Conservation (phyloP, 1,140 invertebrate species). For the Pseudobourletiella spinata region DNA sequence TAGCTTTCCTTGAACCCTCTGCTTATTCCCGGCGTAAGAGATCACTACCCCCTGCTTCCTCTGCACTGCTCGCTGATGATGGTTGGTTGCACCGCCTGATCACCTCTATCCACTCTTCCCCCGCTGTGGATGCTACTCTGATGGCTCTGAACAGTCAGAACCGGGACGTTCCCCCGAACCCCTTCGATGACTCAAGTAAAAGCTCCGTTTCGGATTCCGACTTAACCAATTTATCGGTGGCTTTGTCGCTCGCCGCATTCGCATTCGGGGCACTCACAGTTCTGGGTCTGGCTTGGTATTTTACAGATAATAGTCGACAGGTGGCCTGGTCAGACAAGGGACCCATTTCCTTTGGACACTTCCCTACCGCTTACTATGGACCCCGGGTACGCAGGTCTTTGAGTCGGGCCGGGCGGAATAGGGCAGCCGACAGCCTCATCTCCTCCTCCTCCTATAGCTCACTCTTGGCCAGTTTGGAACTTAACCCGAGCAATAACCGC, state of each 20-base stretch:
- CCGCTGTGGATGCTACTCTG: constrained; percentile 15
- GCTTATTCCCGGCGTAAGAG: constrained; percentile 32
- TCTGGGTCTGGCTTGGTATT: constrained; percentile 14
- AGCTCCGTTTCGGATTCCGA: background rate
- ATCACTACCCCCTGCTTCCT: constrained; percentile 4
- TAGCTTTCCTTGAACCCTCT: constrained; percentile 34
- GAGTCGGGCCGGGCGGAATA: too few species aligned
- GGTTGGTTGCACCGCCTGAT: constrained; percentile 30
- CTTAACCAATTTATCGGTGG: constrained; percentile 4
- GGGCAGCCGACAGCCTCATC: too few species aligned
- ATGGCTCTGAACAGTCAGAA: background rate
- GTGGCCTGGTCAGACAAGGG: constrained; percentile 1
- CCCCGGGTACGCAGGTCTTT: background rate
- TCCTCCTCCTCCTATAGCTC: too few species aligned
- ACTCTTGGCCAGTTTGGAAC: too few species aligned
- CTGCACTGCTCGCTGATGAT: constrained; percentile 18
- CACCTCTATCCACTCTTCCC: constrained; percentile 30
- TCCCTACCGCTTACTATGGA: background rate
- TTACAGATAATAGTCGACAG: constrained; percentile 10
- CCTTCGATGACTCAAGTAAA: constrained; percentile 12
- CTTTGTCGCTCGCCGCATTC: constrained; percentile 6
- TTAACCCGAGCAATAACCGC: too few species aligned
- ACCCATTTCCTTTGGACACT: constrained; percentile 3
- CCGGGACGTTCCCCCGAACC: background rate
- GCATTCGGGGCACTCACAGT: constrained; percentile 13